These are phyloP conservation scores for Astropecten irregularis DNA, from an alignment of 53 echinoderm and acorn worm genomes.

Conservation along the genomic window DNA sequence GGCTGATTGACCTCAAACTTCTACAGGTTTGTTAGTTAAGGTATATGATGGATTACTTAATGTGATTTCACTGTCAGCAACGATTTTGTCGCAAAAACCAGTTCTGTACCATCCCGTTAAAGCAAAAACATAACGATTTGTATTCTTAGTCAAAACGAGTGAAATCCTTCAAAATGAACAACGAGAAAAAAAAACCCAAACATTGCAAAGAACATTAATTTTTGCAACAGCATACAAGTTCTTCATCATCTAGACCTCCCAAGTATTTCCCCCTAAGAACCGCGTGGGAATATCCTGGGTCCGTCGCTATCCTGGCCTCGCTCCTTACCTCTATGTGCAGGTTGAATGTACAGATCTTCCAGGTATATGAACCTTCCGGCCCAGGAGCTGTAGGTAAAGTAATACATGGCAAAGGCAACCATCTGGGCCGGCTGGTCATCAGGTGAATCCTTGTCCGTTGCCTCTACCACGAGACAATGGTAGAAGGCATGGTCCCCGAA, in stretches of 20 bases:
- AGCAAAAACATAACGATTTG: no score
- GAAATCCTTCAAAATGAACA: neutral
- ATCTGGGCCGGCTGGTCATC: neutral
- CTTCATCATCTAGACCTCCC: neutral
- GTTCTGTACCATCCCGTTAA: no score
- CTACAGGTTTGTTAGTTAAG: no score
- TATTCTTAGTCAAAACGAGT: no score
- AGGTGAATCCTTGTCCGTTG: neutral
- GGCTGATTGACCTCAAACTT: no score
- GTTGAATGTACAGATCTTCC: neutral
- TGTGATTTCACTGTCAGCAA: no score
- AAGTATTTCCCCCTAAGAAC: neutral
- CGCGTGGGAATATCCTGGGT: neutral
- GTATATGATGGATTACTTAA: no score
- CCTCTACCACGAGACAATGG: conserved; percentile 51
- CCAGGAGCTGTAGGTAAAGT: conserved; percentile 45
- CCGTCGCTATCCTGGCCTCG: neutral
- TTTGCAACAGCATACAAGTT: no score
- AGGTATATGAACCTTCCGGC: neutral
- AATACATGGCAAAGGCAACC: conserved; percentile 57
- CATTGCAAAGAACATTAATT: no score
- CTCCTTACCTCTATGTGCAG: neutral
- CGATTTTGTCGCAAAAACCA: no score
- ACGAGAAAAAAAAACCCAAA: no score
- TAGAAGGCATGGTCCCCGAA: conserved; percentile 43